A percentile compares a stretch with the other conserved stretches of the same genome.
Conservation (phyloP, 37 sponge, comb jelly and placozoan genomes). For the Geodia barretti region DNA sequence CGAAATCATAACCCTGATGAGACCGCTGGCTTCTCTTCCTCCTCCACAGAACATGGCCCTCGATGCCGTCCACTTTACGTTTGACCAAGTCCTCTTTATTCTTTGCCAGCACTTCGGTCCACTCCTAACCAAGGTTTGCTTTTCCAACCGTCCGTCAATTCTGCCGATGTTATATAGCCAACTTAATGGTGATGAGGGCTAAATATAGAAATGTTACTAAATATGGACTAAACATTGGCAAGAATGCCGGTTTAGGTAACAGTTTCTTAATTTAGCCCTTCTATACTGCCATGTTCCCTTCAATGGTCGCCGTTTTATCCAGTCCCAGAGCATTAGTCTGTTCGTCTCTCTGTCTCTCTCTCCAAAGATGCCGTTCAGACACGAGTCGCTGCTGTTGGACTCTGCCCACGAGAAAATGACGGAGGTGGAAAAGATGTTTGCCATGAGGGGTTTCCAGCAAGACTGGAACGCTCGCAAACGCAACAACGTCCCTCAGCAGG, state of each 20-base stretch:
- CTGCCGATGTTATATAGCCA: background rate
- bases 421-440: slow-evolving; percentile 53
- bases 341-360: background rate
- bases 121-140: slow-evolving; percentile 69
- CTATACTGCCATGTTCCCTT: no score
- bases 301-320: background rate
- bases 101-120: slow-evolving; percentile 29
- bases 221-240: background rate
- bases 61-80: slow-evolving; percentile 26
- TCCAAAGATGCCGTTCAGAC: slow-evolving; percentile 80
- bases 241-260: background rate
- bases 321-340: background rate
- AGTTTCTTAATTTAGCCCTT: background rate
- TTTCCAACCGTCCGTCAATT: background rate
- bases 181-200: background rate
- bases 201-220: background rate
- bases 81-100: slow-evolving; percentile 60
- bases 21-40: slow-evolving; percentile 49
- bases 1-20: slow-evolving; percentile 61
- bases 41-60: slow-evolving; percentile 23
- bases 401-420: slow-evolving; percentile 56
- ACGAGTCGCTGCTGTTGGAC: slow-evolving; percentile 83
- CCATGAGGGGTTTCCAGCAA: slow-evolving; percentile 47
- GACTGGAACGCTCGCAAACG: slow-evolving; percentile 1
- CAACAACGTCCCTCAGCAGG: no score